Percentiles rank a stretch among this genome's conserved stretches.
phyloP scores from a whole-genome alignment of 2,113 vertebrate species.

The Butorides virescens region DNA sequence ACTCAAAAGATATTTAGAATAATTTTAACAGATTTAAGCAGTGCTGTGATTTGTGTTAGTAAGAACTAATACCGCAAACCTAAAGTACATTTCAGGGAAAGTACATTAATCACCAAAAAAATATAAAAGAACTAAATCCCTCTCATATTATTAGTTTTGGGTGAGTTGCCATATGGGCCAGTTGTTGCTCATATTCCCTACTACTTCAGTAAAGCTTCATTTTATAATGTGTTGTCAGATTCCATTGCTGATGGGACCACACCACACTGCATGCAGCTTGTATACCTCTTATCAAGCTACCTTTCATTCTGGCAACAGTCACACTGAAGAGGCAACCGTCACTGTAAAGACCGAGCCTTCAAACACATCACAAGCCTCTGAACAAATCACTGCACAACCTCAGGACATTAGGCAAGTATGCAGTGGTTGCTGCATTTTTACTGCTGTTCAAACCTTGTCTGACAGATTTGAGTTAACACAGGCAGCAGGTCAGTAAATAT shows the following conservation, averaged over 20 bases:
- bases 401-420: background rate
- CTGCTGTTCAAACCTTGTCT: background rate
- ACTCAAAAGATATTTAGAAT: background rate
- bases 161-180: fast-evolving
- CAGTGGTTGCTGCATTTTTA: background rate
- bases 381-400: background rate
- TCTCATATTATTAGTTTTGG: background rate
- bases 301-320: background rate
- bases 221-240: background rate
- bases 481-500: background rate
- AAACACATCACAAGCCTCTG: background rate
- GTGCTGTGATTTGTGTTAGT: fast-evolving
- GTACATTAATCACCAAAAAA: background rate
- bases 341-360: background rate
- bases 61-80: background rate
- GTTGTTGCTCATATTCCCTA: background rate
- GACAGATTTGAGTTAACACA: background rate
- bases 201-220: background rate
- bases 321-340: background rate
- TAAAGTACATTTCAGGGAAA: background rate
- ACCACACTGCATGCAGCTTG: background rate
- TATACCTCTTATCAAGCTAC: background rate
- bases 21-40: background rate
- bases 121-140: fast-evolving
- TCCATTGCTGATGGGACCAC: background rate